Conservation (phyloP, 2,113 vertebrate species). For the Vidua chalybeata region DNA sequence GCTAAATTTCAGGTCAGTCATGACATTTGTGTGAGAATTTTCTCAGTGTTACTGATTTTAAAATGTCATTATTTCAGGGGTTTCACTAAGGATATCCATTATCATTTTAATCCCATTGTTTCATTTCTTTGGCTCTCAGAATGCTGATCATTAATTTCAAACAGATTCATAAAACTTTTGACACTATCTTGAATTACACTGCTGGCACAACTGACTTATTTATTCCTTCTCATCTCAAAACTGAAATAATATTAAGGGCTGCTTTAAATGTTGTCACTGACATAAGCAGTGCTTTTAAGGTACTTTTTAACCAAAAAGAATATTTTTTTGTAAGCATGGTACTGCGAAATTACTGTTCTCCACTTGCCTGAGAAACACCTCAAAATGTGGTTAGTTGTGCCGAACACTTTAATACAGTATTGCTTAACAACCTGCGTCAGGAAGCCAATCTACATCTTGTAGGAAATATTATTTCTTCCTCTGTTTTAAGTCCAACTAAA, state of each 20-base stretch:
- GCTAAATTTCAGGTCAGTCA: background rate
- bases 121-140: background rate
- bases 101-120: background rate
- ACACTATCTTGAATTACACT: background rate
- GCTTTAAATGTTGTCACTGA: background rate
- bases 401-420: background rate
- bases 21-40: background rate
- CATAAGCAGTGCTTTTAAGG: background rate
- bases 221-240: background rate
- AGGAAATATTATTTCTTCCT: background rate
- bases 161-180: background rate
- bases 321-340: background rate
- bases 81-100: background rate
- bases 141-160: background rate
- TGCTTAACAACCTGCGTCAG: background rate
- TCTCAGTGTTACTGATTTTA: background rate
- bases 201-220: background rate
- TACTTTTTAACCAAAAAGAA: background rate
- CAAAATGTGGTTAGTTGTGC: background rate
- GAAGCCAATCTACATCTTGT: background rate
- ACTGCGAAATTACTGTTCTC: background rate
- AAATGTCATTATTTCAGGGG: background rate
- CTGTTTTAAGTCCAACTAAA: background rate
- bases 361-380: background rate
- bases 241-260: background rate